A percentile compares a stretch with the other conserved stretches of the same genome.
Evolutionary conservation across 2,113 vertebrate species (phyloP).

Genomic region (Chaetorhynchus papuensis): DNA sequence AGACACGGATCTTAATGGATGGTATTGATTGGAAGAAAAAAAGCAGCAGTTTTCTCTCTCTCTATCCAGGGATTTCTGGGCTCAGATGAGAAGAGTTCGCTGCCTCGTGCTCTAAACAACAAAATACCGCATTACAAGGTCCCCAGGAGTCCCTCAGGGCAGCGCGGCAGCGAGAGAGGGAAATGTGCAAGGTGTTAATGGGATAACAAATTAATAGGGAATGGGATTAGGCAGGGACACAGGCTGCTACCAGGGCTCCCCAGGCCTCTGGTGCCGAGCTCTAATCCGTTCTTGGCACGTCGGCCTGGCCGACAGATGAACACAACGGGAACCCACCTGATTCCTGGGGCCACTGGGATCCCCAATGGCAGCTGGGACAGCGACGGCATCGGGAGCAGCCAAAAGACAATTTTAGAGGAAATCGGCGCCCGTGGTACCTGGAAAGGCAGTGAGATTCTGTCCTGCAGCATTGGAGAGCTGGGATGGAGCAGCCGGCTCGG

Average conservation of each 20-base stretch:
- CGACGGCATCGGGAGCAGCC: accelerated
- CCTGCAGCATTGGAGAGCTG: background rate
- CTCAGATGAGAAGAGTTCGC: conserved; percentile 21
- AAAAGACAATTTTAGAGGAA: background rate
- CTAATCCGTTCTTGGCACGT: background rate
- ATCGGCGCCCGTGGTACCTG: background rate
- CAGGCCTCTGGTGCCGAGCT: background rate
- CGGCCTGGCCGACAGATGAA: background rate
- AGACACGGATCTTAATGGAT: conserved; percentile 62
- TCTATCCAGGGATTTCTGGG: conserved; percentile 19
- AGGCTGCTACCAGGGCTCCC: background rate
- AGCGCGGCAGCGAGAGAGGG: background rate
- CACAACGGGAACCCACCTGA: background rate
- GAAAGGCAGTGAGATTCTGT: background rate
- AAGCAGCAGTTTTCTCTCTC: conserved; percentile 32
- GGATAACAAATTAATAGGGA: conserved; percentile 42
- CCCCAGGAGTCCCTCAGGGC: background rate
- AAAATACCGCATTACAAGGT: conserved; percentile 27
- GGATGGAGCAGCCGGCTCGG: background rate
- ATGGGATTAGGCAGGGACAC: background rate
- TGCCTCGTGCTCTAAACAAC: background rate
- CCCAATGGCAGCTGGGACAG: background rate
- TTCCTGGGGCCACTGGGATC: background rate
- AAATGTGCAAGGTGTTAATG: conserved; percentile 30
- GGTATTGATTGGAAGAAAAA: conserved; percentile 64